Evolutionary conservation across 2,888 invertebrate species (phyloP).

Genomic region (Callyntrura sp.): DNA sequence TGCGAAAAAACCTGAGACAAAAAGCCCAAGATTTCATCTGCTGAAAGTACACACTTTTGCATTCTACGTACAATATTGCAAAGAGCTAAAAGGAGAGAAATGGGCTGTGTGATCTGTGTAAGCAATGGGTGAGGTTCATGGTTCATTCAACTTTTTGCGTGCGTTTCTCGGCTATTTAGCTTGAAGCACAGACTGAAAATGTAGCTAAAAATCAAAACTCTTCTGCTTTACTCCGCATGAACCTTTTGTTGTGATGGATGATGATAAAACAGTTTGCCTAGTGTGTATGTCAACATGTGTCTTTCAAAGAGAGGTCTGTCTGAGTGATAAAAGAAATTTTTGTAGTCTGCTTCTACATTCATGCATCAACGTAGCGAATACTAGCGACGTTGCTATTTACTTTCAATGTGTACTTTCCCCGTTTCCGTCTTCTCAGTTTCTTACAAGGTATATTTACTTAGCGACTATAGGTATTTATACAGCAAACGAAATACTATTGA

Average conservation of each 20-base stretch:
- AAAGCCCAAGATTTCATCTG: background rate
- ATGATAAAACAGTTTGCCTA: background rate
- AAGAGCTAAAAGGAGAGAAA: conserved; percentile 28
- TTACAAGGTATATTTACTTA: no score
- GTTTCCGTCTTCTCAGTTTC: no score
- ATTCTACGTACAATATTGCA: background rate
- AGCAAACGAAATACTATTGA: no score
- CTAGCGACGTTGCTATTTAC: background rate
- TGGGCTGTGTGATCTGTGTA: no score
- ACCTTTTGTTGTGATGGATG: background rate
- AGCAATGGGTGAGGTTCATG: conserved; percentile 63
- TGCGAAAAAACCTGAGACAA: background rate
- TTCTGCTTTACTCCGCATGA: background rate
- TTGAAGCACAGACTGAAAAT: conserved; percentile 11
- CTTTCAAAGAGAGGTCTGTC: no score
- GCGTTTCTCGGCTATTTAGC: background rate
- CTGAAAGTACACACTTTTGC: background rate
- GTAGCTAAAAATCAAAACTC: background rate
- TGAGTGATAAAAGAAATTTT: background rate
- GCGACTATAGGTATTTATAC: no score
- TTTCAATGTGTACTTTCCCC: background rate
- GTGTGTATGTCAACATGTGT: no score
- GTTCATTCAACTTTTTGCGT: conserved; percentile 73
- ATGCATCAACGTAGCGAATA: background rate
- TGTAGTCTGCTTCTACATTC: conserved; percentile 85